Conservation (phyloP, 2,888 invertebrate species). For the Papilio protenor region DNA sequence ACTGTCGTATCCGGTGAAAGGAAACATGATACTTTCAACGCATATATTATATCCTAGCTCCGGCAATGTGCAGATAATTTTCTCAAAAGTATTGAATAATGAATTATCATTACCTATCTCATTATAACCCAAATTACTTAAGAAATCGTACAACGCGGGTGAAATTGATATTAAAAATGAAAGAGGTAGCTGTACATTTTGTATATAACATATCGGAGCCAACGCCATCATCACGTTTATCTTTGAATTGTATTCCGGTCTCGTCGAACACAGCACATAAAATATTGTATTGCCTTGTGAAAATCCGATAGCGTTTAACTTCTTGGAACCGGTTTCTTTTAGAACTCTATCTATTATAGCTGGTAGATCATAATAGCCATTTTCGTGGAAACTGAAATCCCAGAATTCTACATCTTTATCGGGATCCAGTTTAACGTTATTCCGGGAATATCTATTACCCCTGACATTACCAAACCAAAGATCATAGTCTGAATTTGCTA, state of each 20-base stretch:
- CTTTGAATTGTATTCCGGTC: conserved; percentile 85
- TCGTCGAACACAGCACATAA: conserved; percentile 81
- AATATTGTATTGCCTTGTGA: conserved; percentile 87
- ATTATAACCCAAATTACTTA: conserved; percentile 36
- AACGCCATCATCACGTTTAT: conserved; percentile 78
- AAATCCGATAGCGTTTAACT: conserved; percentile 88
- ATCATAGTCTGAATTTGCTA: conserved; percentile 84
- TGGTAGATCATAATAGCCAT: conserved; percentile 88
- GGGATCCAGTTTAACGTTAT: conserved; percentile 78
- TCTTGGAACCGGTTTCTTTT: conserved; percentile 73
- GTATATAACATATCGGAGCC: conserved; percentile 60
- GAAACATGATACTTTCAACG: conserved; percentile 34
- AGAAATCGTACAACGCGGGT: conserved; percentile 34
- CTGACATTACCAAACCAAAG: conserved; percentile 77
- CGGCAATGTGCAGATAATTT: conserved; percentile 43
- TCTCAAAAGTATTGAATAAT: conserved; percentile 8
- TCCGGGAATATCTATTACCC: conserved; percentile 86
- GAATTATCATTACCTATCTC: conserved; percentile 45
- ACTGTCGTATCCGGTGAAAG: conserved; percentile 47
- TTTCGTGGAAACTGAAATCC: conserved; percentile 88
- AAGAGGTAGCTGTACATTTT: conserved; percentile 47
- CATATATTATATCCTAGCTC: conserved; percentile 46
- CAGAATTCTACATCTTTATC: conserved; percentile 73
- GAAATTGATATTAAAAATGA: conserved; percentile 23
- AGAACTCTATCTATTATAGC: conserved; percentile 80